Evolutionary conservation across 2,113 vertebrate species (phyloP).

Genomic region (Phainopepla nitens): DNA sequence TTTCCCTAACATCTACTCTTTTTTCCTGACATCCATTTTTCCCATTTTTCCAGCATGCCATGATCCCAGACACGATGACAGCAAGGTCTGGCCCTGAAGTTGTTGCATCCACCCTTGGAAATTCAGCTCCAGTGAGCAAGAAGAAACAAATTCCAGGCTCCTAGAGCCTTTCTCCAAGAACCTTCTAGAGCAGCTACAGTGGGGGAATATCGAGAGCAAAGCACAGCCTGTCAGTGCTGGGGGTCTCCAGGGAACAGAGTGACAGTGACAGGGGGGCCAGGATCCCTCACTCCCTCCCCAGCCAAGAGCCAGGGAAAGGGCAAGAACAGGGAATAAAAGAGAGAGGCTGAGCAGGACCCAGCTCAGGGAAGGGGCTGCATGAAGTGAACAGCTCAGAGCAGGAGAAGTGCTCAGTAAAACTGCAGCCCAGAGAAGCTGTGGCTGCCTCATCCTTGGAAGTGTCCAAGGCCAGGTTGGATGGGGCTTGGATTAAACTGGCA

Average conservation of each 20-base stretch:
- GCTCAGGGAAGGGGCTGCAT: not conserved
- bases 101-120: not conserved
- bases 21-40: not conserved
- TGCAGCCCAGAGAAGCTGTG: not conserved
- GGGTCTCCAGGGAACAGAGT: not conserved
- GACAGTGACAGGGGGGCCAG: not conserved
- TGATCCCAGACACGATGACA: fast-evolving
- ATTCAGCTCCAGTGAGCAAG: not conserved
- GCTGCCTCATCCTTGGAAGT: not conserved
- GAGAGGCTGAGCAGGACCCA: not conserved
- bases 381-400: not conserved
- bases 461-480: fast-evolving
- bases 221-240: not conserved
- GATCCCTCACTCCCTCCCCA: not conserved
- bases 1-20: not conserved
- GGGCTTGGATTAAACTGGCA: not conserved
- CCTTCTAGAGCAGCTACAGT: not conserved
- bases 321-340: not conserved
- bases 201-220: fast-evolving
- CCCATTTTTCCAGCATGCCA: not conserved
- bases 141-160: not conserved
- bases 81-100: not conserved
- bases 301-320: not conserved
- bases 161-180: not conserved
- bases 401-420: not conserved